These are phyloP conservation scores for Lepus americanus DNA, from an alignment of 2,113 vertebrate species.

Conservation along the genomic window DNA sequence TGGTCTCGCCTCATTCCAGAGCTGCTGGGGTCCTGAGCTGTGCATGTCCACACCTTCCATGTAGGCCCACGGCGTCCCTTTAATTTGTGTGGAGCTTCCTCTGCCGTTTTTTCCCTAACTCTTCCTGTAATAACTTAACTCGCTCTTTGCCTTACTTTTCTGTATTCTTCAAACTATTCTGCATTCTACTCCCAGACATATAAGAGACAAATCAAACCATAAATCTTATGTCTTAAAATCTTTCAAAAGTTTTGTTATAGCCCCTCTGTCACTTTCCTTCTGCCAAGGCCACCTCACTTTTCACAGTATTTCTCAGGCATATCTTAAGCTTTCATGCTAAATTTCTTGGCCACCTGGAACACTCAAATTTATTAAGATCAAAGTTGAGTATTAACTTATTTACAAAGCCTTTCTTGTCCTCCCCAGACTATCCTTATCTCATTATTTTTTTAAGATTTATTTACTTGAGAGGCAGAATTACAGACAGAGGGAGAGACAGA, in stretches of 20 bases:
- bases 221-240: conserved; percentile 16
- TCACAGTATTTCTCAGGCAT: background rate
- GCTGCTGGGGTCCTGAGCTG: too few species aligned
- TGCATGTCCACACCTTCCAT: too few species aligned
- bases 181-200: background rate
- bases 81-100: too few species aligned
- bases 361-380: background rate
- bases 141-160: background rate
- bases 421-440: background rate
- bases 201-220: background rate
- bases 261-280: background rate
- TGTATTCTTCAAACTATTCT: background rate
- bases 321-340: background rate
- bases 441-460: background rate
- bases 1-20: too few species aligned
- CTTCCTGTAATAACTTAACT: background rate
- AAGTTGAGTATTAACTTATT: background rate
- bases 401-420: background rate
- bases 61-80: too few species aligned
- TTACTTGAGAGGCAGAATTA: too few species aligned
- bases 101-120: too few species aligned
- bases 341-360: background rate
- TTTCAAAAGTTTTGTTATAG: background rate
- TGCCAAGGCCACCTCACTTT: background rate
- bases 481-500: too few species aligned